Percentiles rank a stretch among this genome's conserved stretches.
phyloP scores from a whole-genome alignment of 1,140 invertebrate genomes.

The Frieseomelitta varia region DNA sequence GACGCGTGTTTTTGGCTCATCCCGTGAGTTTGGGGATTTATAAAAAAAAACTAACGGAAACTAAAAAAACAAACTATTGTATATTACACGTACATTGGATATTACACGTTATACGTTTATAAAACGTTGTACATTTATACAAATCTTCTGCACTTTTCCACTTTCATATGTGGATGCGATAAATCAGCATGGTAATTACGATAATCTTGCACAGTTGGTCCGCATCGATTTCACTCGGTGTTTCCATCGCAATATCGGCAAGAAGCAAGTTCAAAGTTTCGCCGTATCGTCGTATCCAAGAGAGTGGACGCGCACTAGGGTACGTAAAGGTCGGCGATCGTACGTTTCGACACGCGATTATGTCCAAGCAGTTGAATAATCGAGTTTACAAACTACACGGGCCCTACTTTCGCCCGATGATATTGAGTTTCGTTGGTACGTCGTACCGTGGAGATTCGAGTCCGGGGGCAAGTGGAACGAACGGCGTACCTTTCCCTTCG shows the following conservation, averaged over 20 bases:
- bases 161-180: too few relatives aligned
- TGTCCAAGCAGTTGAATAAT: conserved; percentile 38
- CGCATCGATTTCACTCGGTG: neutral
- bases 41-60: too few relatives aligned
- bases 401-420: conserved; percentile 18
- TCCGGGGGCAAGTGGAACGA: conserved; percentile 7
- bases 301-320: neutral
- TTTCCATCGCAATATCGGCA: neutral
- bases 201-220: neutral
- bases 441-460: conserved; percentile 10
- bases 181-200: neutral
- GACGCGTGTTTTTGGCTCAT: too few relatives aligned
- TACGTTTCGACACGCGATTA: conserved; percentile 28
- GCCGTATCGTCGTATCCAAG: neutral
- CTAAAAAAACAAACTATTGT: too few relatives aligned
- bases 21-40: too few relatives aligned
- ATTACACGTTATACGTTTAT: too few relatives aligned
- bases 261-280: neutral
- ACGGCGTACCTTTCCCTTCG: conserved; percentile 30
- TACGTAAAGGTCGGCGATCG: conserved; percentile 9
- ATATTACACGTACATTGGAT: too few relatives aligned
- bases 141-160: too few relatives aligned
- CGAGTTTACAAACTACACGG: conserved; percentile 31
- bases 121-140: too few relatives aligned
- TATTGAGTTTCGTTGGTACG: conserved; percentile 38